These are phyloP conservation scores for Pectinophora gossypiella DNA, from an alignment of 1,140 invertebrate genomes.

Conservation along the genomic window DNA sequence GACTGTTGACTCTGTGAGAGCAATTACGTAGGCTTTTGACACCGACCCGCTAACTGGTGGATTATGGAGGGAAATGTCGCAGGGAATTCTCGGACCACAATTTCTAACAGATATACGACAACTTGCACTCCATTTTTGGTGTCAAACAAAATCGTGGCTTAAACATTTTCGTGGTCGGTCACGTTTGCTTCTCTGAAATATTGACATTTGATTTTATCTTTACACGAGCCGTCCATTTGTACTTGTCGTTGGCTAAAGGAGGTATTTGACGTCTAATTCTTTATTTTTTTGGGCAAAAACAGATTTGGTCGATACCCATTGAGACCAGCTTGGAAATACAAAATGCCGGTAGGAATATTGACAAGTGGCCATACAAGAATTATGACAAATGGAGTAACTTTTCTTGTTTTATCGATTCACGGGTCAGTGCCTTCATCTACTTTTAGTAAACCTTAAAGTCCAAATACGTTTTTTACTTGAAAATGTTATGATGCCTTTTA, in stretches of 20 bases:
- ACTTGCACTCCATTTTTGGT: slow-evolving; percentile 14
- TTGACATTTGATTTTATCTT: slow-evolving; percentile 24
- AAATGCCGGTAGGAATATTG: too few relatives aligned
- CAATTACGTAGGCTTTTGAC: slow-evolving; percentile 60
- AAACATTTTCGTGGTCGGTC: slow-evolving; percentile 26
- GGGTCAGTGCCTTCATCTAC: too few relatives aligned
- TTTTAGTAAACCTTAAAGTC: too few relatives aligned
- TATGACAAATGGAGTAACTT: too few relatives aligned
- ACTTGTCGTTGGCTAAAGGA: slow-evolving; percentile 4
- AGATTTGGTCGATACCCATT: too few relatives aligned
- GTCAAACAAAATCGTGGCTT: neutral
- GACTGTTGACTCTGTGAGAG: slow-evolving; percentile 32
- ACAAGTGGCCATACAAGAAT: too few relatives aligned
- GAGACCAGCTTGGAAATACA: too few relatives aligned
- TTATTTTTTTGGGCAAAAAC: too few relatives aligned
- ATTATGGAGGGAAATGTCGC: slow-evolving; percentile 48
- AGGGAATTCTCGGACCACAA: slow-evolving; percentile 30
- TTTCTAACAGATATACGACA: slow-evolving; percentile 20
- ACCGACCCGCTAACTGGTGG: slow-evolving; percentile 48
- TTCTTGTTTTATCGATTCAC: too few relatives aligned
- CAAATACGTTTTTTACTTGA: too few relatives aligned
- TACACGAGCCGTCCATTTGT: slow-evolving; percentile 13
- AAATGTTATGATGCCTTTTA: too few relatives aligned
- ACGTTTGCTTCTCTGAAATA: slow-evolving; percentile 22
- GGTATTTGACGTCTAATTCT: neutral